Percentiles rank a stretch among this genome's conserved stretches.
Evolutionary conservation across 2,113 vertebrate species (phyloP).

Genomic region (Petaurus breviceps): DNA sequence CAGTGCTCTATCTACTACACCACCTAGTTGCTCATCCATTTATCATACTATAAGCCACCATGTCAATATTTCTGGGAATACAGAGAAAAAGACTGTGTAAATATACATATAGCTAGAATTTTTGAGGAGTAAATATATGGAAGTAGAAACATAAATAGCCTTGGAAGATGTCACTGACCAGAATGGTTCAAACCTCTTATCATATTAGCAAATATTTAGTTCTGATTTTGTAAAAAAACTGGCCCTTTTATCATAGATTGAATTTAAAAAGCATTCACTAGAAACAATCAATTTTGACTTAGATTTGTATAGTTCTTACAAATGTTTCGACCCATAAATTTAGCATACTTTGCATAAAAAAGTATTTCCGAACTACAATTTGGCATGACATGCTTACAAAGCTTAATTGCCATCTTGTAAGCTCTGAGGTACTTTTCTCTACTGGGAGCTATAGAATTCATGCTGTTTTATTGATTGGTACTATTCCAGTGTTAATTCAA

Average conservation of each 20-base stretch:
- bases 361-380: slow-evolving; percentile 44
- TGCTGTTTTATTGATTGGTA: background rate
- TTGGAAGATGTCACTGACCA: background rate
- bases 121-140: background rate
- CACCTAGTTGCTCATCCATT: background rate
- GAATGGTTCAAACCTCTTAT: background rate
- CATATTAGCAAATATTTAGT: background rate
- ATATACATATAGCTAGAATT: background rate
- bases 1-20: background rate
- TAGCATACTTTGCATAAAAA: slow-evolving; percentile 72
- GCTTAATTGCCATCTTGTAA: slow-evolving; percentile 27
- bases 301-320: slow-evolving; percentile 56
- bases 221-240: background rate
- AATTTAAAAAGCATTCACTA: slow-evolving; percentile 68
- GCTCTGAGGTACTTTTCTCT: background rate
- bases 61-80: background rate
- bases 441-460: background rate
- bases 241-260: slow-evolving; percentile 1
- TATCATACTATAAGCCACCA: background rate
- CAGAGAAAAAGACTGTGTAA: background rate
- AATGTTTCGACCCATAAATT: slow-evolving; percentile 62
- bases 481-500: slow-evolving; percentile 2
- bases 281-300: slow-evolving; percentile 75
- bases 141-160: background rate
- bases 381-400: slow-evolving; percentile 64